A percentile compares a stretch with the other conserved stretches of the same genome.
Conservation (phyloP, 1,140 invertebrate genomes). For the Medauroidea extradentata region DNA sequence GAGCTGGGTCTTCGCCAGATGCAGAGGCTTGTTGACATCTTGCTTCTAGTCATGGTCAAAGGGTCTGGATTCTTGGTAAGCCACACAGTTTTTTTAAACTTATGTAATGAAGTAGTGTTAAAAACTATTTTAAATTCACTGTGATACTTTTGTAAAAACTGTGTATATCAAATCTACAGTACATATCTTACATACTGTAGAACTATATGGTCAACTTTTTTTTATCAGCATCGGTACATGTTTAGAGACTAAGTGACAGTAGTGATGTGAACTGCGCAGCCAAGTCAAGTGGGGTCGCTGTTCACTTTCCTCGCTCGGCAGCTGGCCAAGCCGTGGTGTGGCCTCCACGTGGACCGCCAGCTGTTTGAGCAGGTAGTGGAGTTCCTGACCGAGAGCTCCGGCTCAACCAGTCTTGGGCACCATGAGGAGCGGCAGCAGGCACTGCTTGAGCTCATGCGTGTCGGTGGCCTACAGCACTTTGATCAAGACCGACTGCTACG, state of each 20-base stretch:
- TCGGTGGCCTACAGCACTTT: constrained; percentile 61
- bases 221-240: no score
- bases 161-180: no score
- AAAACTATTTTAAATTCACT: no score
- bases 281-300: constrained; percentile 59
- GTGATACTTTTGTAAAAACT: no score
- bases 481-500: constrained; percentile 51
- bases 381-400: constrained; percentile 43
- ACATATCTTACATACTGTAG: no score
- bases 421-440: constrained; percentile 75
- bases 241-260: no score
- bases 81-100: constrained; percentile 2
- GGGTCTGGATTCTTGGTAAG: constrained; percentile 46
- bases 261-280: no score
- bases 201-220: no score
- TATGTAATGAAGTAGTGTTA: no score
- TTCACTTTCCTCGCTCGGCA: constrained; percentile 72
- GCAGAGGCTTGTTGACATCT: constrained; percentile 54
- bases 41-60: constrained; percentile 53
- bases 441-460: constrained; percentile 68
- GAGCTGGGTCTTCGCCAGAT: constrained; percentile 65
- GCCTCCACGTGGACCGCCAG: constrained; percentile 42
- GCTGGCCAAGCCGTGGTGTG: constrained; percentile 46
- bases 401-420: constrained; percentile 26
- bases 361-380: constrained; percentile 44